phyloP scores from a whole-genome alignment of 2,113 vertebrate species.

The Erythrolamprus reginae region DNA sequence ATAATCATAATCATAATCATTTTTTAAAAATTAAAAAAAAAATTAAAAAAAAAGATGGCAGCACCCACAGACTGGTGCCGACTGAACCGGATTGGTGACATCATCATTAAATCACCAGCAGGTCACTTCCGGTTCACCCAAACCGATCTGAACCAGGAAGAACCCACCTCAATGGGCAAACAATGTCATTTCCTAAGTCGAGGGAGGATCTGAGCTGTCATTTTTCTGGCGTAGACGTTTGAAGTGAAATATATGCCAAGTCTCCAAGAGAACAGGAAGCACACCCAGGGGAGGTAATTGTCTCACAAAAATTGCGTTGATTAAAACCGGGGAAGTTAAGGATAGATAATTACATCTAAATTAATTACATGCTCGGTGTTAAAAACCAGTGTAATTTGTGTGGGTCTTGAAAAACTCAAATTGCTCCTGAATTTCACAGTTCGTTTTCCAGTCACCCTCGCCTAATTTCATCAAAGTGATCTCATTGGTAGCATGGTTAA shows the following conservation, averaged over 20 bases:
- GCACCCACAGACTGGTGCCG: too few relatives aligned
- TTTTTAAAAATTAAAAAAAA: too few relatives aligned
- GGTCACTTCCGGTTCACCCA: too few relatives aligned
- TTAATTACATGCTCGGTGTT: neutral
- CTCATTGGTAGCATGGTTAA: neutral
- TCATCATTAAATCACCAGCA: too few relatives aligned
- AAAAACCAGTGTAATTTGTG: neutral
- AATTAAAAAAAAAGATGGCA: too few relatives aligned
- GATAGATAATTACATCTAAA: constrained; percentile 5
- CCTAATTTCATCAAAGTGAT: neutral
- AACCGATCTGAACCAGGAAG: too few relatives aligned
- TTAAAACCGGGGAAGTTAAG: neutral
- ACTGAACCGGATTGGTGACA: too few relatives aligned
- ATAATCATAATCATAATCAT: too few relatives aligned
- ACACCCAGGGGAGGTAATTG: neutral
- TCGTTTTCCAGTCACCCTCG: neutral
- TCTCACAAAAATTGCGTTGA: constrained; percentile 11
- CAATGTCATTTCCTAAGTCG: neutral
- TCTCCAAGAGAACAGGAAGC: neutral
- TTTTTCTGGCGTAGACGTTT: neutral
- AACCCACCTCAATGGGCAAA: neutral
- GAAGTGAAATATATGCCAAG: neutral
- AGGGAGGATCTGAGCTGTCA: neutral
- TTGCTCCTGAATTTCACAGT: neutral
- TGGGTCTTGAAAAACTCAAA: neutral